phyloP scores from a whole-genome alignment of 2,888 invertebrate species.

The Germaria angustata region DNA sequence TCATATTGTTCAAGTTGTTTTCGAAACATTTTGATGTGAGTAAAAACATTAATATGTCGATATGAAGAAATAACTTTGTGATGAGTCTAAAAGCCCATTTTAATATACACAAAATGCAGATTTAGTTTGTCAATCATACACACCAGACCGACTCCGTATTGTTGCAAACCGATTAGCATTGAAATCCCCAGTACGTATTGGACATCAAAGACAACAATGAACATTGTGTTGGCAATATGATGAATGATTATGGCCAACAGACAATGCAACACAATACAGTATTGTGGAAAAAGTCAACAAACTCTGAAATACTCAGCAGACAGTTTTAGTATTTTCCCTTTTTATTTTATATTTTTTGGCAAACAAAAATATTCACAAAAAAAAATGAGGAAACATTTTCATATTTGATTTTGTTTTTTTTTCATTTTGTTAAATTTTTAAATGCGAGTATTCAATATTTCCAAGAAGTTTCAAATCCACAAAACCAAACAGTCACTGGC shows the following conservation, averaged over 20 bases:
- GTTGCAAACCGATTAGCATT: not conserved
- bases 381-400: not conserved
- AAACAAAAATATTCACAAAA: conserved; percentile 25
- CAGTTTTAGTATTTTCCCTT: not conserved
- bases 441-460: conserved; percentile 5
- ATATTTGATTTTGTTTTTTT: not conserved
- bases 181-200: not conserved
- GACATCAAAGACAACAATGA: conserved; percentile 49
- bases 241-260: conserved; percentile 51
- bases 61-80: conserved; percentile 22
- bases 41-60: not conserved
- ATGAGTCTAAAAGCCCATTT: not conserved
- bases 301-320: conserved; percentile 27
- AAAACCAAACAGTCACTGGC: too few species aligned
- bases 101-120: conserved; percentile 30
- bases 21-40: not conserved
- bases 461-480: conserved; percentile 34
- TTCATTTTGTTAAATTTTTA: not conserved
- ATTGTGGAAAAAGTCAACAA: conserved; percentile 20
- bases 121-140: conserved; percentile 46
- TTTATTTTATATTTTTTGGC: conserved; percentile 3
- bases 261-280: conserved; percentile 1
- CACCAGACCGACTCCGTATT: conserved; percentile 1
- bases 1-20: too few species aligned
- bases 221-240: conserved; percentile 57